Evolutionary conservation across 2,113 vertebrate genomes (phyloP), one percentile per base, ranked within the genome.

Genomic region (Brachyhypopomus gauderio): DNA sequence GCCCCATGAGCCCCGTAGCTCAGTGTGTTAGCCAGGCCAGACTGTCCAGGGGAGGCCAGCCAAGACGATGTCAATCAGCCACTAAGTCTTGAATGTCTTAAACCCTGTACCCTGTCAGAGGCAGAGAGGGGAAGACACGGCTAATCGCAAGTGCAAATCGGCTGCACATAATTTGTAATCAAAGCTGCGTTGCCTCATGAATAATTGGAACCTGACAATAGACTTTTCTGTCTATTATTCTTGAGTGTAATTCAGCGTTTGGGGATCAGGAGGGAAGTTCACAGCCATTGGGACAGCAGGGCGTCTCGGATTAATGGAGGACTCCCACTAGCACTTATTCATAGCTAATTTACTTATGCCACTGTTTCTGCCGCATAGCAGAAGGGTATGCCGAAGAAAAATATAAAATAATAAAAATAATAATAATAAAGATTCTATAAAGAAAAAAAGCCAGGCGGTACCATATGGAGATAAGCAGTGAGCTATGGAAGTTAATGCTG

Each of bases 401-500:
- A 41, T 41, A 9, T 30, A 30, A 30, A 30, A 30, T 30, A 9
- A 41, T 41, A 41, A 52, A 7, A 3, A 52, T 12, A 52, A 14
- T 12, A 52, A 52, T 52, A 12, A 52, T 52, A 75, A 48, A 83
- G 11, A 23, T 71, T 71, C 74, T 86, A 79, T 79, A 84, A 79
- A 80, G 30, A 66, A 78, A 83, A 78, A 77, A 75, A 78, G 85
- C 84, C 85, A 88, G 86, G 88, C 34, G 66, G 66, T 14, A 85
- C 82, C 89, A 92, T 89, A 90, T 89, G 92, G 91, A 90, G 91
- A 92, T 91, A 89, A 91, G 92, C 90, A 86, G 78, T 75, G 83
- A 72, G 87, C 89, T 79, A 78, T 79, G 85, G 87, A 87, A 92
- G 91, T 91, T 89, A 87, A 90, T 91, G 90, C 90, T 89, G 88